Evolutionary conservation across 35 echinoderm and acorn worm species (phyloP).

Genomic region (Ophiothrix spiculata): DNA sequence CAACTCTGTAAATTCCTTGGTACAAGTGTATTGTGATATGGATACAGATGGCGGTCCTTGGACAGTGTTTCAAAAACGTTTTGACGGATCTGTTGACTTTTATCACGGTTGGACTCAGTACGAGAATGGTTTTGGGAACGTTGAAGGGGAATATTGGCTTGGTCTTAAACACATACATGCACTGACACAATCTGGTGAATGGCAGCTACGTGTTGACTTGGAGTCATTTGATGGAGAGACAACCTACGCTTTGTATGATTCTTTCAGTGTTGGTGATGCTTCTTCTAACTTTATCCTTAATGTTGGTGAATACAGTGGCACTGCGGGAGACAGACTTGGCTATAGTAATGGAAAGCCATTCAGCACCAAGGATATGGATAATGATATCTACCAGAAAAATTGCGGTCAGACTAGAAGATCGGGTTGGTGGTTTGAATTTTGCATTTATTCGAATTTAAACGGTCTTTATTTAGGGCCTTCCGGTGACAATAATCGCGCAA

Average conservation of each 20-base stretch:
- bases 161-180: slow-evolving; percentile 19
- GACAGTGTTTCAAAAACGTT: slow-evolving; percentile 35
- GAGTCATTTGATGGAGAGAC: slow-evolving; percentile 46
- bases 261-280: slow-evolving; percentile 40
- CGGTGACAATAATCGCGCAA: too few relatives aligned
- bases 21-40: slow-evolving; percentile 55
- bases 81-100: slow-evolving; percentile 45
- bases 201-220: slow-evolving; percentile 56
- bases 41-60: slow-evolving; percentile 23
- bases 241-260: slow-evolving; percentile 50
- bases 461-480: too few relatives aligned
- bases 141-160: slow-evolving; percentile 43
- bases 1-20: too few relatives aligned
- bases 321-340: neutral
- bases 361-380: neutral
- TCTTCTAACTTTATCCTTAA: neutral
- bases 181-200: slow-evolving; percentile 27
- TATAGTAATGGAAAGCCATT: neutral
- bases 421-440: too few relatives aligned
- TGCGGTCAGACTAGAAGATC: too few relatives aligned
- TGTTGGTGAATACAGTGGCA: neutral
- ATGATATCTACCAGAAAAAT: neutral
- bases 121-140: slow-evolving; percentile 34
- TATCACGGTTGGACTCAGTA: slow-evolving; percentile 20
- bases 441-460: too few relatives aligned